Evolutionary conservation across 2,888 invertebrate species (phyloP).

Genomic region (Chelonus formosanus): DNA sequence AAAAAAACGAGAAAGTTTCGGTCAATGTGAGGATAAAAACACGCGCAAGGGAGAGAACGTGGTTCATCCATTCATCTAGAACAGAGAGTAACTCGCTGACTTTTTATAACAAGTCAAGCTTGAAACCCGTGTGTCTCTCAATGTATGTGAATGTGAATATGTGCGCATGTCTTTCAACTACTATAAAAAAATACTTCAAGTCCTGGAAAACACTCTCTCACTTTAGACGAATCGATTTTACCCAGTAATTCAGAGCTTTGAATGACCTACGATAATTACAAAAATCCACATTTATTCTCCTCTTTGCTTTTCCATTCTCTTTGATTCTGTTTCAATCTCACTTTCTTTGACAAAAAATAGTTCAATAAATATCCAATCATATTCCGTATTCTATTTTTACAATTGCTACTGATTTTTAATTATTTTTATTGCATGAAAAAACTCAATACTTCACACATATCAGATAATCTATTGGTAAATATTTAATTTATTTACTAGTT

Average conservation of each 20-base stretch:
- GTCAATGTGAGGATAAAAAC: conserved; percentile 11
- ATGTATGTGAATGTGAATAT: not conserved
- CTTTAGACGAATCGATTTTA: conserved; percentile 1
- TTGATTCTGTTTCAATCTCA: not conserved
- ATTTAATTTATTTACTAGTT: no score
- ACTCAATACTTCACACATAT: no score
- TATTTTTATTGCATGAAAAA: no score
- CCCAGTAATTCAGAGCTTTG: not conserved
- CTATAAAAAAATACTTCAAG: not conserved
- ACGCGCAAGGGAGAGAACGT: not conserved
- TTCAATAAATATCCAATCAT: not conserved
- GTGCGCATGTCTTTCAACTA: conserved; percentile 2
- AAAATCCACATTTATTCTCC: conserved; percentile 5
- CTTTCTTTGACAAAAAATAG: conserved; percentile 4
- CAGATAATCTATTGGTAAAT: no score
- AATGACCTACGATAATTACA: conserved; percentile 8
- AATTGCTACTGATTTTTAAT: not conserved
- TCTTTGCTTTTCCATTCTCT: not conserved
- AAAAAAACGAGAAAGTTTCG: not conserved
- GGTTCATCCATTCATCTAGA: conserved; percentile 15
- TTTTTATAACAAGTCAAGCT: conserved; percentile 13
- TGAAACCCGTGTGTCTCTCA: not conserved
- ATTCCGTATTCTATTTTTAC: not conserved
- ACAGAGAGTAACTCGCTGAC: conserved; percentile 1
- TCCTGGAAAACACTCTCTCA: not conserved